Conservation (phyloP, 1,140 invertebrate genomes). For the Drosophila subobscura region DNA sequence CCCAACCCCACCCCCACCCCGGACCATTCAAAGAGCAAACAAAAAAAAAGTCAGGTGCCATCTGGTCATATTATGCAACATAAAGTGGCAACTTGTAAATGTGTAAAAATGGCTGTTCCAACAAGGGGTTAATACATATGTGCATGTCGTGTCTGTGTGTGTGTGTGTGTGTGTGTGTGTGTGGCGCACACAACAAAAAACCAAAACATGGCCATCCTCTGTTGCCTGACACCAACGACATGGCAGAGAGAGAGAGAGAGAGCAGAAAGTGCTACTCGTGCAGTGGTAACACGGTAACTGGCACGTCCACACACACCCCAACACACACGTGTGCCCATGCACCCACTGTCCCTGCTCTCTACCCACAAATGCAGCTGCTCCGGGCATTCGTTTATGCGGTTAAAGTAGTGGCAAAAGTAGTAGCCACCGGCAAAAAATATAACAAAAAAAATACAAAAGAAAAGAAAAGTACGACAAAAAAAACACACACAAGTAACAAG, state of each 20-base stretch:
- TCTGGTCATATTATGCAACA: slow-evolving; percentile 55
- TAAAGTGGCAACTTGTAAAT: slow-evolving; percentile 71
- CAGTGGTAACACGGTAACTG: slow-evolving; percentile 35
- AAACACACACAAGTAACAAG: too few relatives aligned
- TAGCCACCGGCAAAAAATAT: slow-evolving; percentile 23
- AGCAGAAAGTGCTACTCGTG: background rate
- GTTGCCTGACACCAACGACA: slow-evolving; percentile 36
- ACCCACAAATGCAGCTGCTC: slow-evolving; percentile 7
- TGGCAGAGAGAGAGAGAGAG: background rate
- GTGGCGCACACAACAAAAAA: slow-evolving; percentile 66
- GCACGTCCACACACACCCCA: slow-evolving; percentile 17
- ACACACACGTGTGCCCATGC: background rate
- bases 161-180: slow-evolving; percentile 21
- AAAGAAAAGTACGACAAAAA: too few relatives aligned
- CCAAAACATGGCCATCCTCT: slow-evolving; percentile 40
- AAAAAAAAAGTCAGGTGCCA: slow-evolving; percentile 45
- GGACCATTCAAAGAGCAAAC: background rate
- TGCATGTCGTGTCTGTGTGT: slow-evolving; percentile 15
- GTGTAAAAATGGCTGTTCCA: slow-evolving; percentile 62
- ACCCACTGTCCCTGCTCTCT: too few relatives aligned
- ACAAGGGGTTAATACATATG: slow-evolving; percentile 7
- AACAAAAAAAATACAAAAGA: too few relatives aligned
- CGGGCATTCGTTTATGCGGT: slow-evolving; percentile 40
- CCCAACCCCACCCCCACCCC: slow-evolving; percentile 12
- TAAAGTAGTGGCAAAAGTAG: slow-evolving; percentile 40